These are phyloP conservation scores for Irena cyanogastra DNA, from an alignment of 2,113 vertebrate species.

Conservation along the genomic window DNA sequence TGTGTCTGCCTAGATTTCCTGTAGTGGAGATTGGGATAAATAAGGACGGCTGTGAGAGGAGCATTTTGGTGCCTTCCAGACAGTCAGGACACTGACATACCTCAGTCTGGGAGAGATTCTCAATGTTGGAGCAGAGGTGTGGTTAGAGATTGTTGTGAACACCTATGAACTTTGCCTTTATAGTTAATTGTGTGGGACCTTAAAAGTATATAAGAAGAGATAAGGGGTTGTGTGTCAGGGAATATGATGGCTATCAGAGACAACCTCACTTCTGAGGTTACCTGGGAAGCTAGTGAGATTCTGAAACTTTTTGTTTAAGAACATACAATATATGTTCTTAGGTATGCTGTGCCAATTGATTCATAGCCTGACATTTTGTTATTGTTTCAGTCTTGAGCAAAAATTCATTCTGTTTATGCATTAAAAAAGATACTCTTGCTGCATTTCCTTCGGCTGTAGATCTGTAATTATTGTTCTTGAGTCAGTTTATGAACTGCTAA, in stretches of 20 bases:
- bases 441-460: background rate
- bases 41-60: background rate
- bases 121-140: background rate
- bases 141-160: background rate
- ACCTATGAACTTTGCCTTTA: background rate
- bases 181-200: background rate
- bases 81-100: background rate
- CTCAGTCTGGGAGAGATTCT: background rate
- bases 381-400: background rate
- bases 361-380: background rate
- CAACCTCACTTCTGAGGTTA: background rate
- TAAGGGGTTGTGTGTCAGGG: too few species aligned
- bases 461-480: background rate
- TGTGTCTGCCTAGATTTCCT: background rate
- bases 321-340: background rate
- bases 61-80: background rate
- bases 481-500: background rate
- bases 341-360: background rate
- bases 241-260: background rate
- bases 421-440: background rate
- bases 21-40: background rate
- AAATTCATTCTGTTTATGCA: background rate
- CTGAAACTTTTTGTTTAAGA: background rate
- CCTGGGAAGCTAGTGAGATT: background rate
- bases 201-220: background rate